Evolutionary conservation across 2,113 vertebrate species (phyloP).

Genomic region (Rana temporaria): DNA sequence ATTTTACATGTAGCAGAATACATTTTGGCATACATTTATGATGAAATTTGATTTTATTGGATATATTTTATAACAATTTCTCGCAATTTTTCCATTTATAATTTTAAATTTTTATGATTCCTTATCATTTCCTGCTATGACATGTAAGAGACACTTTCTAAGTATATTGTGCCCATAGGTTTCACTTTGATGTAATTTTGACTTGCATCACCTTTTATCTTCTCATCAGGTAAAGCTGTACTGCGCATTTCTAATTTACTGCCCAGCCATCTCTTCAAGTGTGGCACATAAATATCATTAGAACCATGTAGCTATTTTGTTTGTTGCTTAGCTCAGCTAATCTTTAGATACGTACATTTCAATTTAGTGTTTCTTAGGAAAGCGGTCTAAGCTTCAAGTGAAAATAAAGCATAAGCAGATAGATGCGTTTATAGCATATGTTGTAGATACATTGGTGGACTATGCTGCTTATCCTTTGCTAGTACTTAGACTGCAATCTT

Average conservation of each 20-base stretch:
- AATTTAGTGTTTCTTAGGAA: conserved; percentile 16
- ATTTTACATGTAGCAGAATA: too few species aligned
- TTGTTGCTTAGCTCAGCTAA: conserved; percentile 35
- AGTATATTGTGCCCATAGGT: not conserved
- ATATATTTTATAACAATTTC: too few species aligned
- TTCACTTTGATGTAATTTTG: not conserved
- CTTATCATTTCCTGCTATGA: too few species aligned
- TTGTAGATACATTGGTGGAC: not conserved
- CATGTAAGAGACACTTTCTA: too few species aligned
- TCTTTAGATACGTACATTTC: not conserved
- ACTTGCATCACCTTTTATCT: not conserved
- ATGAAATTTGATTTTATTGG: too few species aligned
- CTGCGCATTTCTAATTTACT: not conserved
- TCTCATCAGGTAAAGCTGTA: not conserved
- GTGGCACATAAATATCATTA: not conserved
- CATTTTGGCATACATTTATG: too few species aligned
- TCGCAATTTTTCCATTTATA: too few species aligned
- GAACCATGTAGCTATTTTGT: conserved; percentile 5
- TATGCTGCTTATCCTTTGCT: not conserved
- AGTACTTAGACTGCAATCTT: not conserved
- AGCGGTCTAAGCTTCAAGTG: not conserved
- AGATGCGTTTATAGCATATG: not conserved
- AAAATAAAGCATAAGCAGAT: conserved; percentile 12
- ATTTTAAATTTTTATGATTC: too few species aligned
- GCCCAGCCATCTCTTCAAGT: not conserved